Percentiles rank a stretch among this genome's conserved stretches.
phyloP scores from a whole-genome alignment of 1,140 invertebrate species.

The Reticulitermes speratus region DNA sequence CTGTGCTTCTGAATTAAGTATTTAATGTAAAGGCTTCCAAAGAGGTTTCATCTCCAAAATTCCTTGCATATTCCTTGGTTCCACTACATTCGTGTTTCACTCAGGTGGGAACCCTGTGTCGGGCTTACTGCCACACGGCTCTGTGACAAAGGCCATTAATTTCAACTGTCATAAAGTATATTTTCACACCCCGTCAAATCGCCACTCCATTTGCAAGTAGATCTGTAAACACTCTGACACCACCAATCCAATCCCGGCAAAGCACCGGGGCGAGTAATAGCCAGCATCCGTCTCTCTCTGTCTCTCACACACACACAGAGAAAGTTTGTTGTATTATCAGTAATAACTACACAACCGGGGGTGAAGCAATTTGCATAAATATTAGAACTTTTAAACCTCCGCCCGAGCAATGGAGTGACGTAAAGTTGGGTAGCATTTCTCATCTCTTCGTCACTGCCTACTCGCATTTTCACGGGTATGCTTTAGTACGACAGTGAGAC shows the following conservation, averaged over 20 bases:
- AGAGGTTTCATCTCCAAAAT: too few species aligned
- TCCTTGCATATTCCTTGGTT: too few species aligned
- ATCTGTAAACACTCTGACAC: slow-evolving; percentile 6
- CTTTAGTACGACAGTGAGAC: neutral
- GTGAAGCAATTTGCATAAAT: slow-evolving; percentile 8
- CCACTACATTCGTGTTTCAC: neutral
- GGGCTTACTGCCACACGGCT: neutral
- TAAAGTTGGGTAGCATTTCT: neutral
- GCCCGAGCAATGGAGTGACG: neutral
- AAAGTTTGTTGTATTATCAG: slow-evolving; percentile 5
- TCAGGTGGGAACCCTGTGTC: neutral
- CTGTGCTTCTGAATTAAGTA: too few species aligned
- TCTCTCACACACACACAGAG: neutral
- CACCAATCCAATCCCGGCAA: neutral
- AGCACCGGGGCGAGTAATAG: neutral
- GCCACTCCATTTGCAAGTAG: slow-evolving; percentile 17
- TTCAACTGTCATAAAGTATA: slow-evolving; percentile 17
- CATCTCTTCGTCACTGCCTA: neutral
- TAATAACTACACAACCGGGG: slow-evolving; percentile 15
- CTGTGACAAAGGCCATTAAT: slow-evolving; percentile 11
- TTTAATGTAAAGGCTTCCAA: too few species aligned
- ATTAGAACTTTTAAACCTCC: slow-evolving; percentile 19
- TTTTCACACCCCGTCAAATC: slow-evolving; percentile 10
- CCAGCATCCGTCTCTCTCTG: neutral
- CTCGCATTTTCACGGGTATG: neutral